Base-by-base conservation (phyloP, 2,888 invertebrate species). In the Lacanobia oleracea region DNA sequence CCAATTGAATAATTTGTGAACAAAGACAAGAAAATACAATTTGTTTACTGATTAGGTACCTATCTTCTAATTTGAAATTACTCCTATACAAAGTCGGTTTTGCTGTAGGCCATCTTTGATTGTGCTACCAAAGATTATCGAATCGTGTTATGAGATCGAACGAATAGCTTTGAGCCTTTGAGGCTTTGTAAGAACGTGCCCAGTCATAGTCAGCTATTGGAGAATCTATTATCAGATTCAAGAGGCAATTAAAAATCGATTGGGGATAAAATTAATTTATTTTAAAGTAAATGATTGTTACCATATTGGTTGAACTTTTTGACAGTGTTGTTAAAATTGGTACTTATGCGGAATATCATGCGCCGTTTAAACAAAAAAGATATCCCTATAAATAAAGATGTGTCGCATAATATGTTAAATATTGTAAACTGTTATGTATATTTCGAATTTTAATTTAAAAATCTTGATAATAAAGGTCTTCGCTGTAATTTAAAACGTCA, bases 151-250 rank as follows among this genome's bases (percentile, higher is more conserved):
- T 16, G 68, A 74, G 63, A 83, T 77, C 76, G 70, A 79, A 78
- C 50, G 57, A 40, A 72, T 61, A 45, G 50, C 66, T 73, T 37
- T 61, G 48, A 61, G 54, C 66, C 70, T 81, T 83, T 61, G 48
- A 61, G 54, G 68, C 70, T 81, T 83, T 79, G 64, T 74, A 40
- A 43, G 43, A 84, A 81, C 71, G 40, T 63, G 85, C 73, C 45
- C 37, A 70, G 77, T 85, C 85, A 85, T 85, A 72, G 72, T 21
- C n/a, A 67, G 60, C 67, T 72, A 84, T 84, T 83, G 68, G 40
- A 82, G 67, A 81, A 77, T 76, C 72, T 79, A 77, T 84, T 85
- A 85, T 82, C 80, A 69, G 82, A 85, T 82, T 80, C 66, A 56
- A 76, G 62, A 64, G 60, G 73, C 69, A 86, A 84, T 86, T 85